phyloP scores from a whole-genome alignment of 64 coral and sea anemone genomes.

The Dendrophyllia cribrosa region DNA sequence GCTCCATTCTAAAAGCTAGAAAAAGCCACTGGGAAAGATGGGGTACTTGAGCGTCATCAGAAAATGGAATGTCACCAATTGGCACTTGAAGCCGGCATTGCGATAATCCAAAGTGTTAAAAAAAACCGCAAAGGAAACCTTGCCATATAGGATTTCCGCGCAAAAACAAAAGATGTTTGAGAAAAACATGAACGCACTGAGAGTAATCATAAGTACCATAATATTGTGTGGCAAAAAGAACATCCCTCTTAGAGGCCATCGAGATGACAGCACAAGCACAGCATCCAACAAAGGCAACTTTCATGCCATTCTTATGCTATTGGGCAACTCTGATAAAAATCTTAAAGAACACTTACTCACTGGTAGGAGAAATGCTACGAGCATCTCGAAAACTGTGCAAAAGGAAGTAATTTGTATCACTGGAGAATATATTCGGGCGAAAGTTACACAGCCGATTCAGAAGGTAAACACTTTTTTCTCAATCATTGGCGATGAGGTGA shows the following conservation, averaged over 20 bases:
- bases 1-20: no score
- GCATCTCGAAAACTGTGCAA: conserved; percentile 60
- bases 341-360: conserved; percentile 59
- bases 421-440: conserved; percentile 44
- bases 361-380: conserved; percentile 62
- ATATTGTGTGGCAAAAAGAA: conserved; percentile 71
- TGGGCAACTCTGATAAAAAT: conserved; percentile 58
- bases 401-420: conserved; percentile 59
- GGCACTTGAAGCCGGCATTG: conserved; percentile 51
- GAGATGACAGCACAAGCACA: conserved; percentile 74
- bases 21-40: no score
- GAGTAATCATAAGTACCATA: conserved; percentile 66
- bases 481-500: conserved; percentile 37
- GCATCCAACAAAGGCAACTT: conserved; percentile 78
- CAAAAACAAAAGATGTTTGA: conserved; percentile 68
- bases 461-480: conserved; percentile 23
- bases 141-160: conserved; percentile 67
- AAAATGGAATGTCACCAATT: conserved; percentile 64
- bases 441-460: conserved; percentile 31
- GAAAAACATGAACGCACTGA: conserved; percentile 19
- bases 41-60: conserved; percentile 12
- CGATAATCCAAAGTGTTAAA: conserved; percentile 40
- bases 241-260: conserved; percentile 72
- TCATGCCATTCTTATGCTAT: conserved; percentile 71
- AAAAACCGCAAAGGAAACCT: conserved; percentile 64